Base-by-base conservation (phyloP, 2,888 invertebrate species). In the Falcaria lacertinaria region DNA sequence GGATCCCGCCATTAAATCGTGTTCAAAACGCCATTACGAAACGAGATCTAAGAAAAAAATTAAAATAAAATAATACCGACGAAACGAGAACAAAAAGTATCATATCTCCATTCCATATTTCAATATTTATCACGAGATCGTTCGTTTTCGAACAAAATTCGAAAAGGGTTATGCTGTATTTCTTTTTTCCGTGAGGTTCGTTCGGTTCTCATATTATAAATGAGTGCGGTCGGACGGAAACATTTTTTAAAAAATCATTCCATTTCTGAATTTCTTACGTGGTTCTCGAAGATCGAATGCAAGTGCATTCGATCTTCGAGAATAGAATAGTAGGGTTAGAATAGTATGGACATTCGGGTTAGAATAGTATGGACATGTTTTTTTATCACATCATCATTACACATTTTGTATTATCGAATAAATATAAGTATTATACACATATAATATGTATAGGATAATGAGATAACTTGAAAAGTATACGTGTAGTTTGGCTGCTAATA, bases 91-190 rank as follows among this genome's bases (percentile, higher is more conserved):
- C 63, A 79, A 75, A 80, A 81, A 72, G 66, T 68, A 80, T 76
- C 74, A 73, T 66, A 80, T 83, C 82, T 80, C 78, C 79, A 79
- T 80, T 80, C 83, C 82, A 86, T 86, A 88, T 84, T 87, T 86
- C 84, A 88, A 86, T 83, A 87, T 87, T 88, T 88, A 88, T 87
- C 87, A 77, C 80, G 58, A 67, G 79, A 88, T 85, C 86, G 76
- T 79, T 76, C 80, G 75, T 87, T 86, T 88, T 78, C 79, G 81
- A 82, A 82, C 81, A 76, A 85, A 86, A 85, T 77, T 75, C 77
- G 69, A 80, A 81, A 79, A 75, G 71, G 78, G 67, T 64, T 37
- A 61, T 54, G 64, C 54, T 52, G 54, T 61, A 58, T 62, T 54
- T 58, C 68, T 60, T 55, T 59, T 70, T 69, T 58, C 63, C 60